Evolutionary conservation across 2,888 invertebrate genomes (phyloP).

Genomic region (Acronicta aceris): DNA sequence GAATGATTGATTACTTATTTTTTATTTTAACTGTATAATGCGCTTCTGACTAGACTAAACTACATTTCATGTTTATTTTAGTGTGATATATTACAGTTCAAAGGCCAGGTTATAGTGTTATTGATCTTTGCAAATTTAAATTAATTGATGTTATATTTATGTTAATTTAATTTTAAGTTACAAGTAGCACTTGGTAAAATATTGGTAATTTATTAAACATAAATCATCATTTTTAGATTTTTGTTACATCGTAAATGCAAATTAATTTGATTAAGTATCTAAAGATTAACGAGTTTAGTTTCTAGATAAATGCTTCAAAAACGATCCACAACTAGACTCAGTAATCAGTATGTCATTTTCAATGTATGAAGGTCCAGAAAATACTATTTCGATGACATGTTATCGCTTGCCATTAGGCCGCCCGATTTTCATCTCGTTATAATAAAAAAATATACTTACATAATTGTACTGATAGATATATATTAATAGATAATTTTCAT

Average conservation of each 20-base stretch:
- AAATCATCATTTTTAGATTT: background rate
- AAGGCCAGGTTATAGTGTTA: constrained; percentile 31
- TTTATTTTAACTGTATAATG: constrained; percentile 48
- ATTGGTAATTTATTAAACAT: background rate
- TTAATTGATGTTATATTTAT: constrained; percentile 28
- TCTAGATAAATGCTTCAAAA: background rate
- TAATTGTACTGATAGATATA: too few relatives aligned
- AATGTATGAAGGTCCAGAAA: too few relatives aligned
- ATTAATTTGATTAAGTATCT: background rate
- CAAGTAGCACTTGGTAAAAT: background rate
- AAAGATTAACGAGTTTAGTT: background rate
- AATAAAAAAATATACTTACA: too few relatives aligned
- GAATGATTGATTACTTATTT: constrained; percentile 65
- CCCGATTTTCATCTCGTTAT: too few relatives aligned
- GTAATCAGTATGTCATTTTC: too few relatives aligned
- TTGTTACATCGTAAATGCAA: background rate
- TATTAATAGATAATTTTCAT: too few relatives aligned
- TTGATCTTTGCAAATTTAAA: constrained; percentile 38
- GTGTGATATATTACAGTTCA: constrained; percentile 35
- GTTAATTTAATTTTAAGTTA: constrained; percentile 28
- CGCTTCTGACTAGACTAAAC: constrained; percentile 52
- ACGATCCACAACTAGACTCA: too few relatives aligned
- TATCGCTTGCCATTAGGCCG: too few relatives aligned
- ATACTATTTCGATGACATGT: too few relatives aligned
- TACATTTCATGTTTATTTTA: constrained; percentile 46